These are phyloP conservation scores for Melitaea cinxia DNA, from an alignment of 1,140 invertebrate genomes.

Conservation along the genomic window DNA sequence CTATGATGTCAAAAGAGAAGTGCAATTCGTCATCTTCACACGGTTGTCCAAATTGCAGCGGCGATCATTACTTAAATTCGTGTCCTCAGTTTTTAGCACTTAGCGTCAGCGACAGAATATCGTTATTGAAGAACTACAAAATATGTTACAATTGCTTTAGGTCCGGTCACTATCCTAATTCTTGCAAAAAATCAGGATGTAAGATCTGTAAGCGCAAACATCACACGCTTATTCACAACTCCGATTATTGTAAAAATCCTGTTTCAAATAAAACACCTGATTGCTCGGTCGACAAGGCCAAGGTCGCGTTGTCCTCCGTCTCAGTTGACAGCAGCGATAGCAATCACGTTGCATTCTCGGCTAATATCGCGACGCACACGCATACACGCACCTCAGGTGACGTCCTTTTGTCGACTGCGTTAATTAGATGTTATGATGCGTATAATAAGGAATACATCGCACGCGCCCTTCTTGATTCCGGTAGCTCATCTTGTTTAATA, in stretches of 20 bases:
- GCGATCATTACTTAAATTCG: slow-evolving; percentile 31
- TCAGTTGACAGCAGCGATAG: slow-evolving; percentile 1
- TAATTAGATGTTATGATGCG: slow-evolving; percentile 29
- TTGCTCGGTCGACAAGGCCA: slow-evolving; percentile 12
- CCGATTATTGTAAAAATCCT: too few relatives aligned
- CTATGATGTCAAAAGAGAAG: not conserved
- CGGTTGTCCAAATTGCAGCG: slow-evolving; percentile 36
- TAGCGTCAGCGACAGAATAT: slow-evolving; percentile 34
- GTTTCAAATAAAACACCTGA: too few relatives aligned
- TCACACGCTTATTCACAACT: slow-evolving; percentile 40
- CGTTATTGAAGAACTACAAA: not conserved
- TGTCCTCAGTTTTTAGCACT: slow-evolving; percentile 42
- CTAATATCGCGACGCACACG: too few relatives aligned
- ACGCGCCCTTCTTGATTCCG: slow-evolving; percentile 36
- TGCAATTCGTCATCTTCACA: not conserved
- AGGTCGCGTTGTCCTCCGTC: not conserved
- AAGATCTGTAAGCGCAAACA: slow-evolving; percentile 43
- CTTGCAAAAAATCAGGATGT: slow-evolving; percentile 42
- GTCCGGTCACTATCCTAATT: slow-evolving; percentile 42
- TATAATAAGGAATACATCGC: slow-evolving; percentile 25
- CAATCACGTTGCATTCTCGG: too few relatives aligned
- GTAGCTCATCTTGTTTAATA: slow-evolving; percentile 37
- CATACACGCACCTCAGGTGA: too few relatives aligned
- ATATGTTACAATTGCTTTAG: slow-evolving; percentile 44
- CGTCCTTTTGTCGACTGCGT: slow-evolving; percentile 33